phyloP scores from a whole-genome alignment of 2,797 vertebrate species.

The Spheniscus humboldti region DNA sequence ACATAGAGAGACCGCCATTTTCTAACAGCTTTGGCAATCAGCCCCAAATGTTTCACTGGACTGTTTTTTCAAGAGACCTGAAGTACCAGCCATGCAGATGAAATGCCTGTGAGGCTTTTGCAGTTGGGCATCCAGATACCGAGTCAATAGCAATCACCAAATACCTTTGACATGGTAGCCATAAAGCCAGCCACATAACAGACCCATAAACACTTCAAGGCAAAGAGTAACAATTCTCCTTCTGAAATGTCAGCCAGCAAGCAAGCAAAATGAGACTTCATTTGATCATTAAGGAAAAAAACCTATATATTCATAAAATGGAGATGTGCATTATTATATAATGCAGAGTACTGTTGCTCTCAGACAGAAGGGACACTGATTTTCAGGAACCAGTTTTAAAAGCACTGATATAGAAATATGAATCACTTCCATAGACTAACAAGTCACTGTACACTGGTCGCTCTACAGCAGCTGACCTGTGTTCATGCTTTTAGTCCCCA shows the following conservation, averaged over 20 bases:
- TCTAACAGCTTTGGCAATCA: background rate
- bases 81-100: background rate
- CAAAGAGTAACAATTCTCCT: background rate
- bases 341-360: background rate
- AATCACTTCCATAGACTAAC: background rate
- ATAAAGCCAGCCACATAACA: background rate
- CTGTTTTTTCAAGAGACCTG: background rate
- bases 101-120: background rate
- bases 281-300: background rate
- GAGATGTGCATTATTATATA: background rate
- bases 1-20: background rate
- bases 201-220: background rate
- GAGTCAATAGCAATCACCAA: background rate
- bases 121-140: background rate
- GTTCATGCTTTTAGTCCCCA: background rate
- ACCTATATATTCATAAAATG: background rate
- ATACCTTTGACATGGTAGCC: background rate
- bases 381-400: background rate
- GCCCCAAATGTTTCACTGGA: background rate
- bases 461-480: background rate
- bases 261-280: background rate
- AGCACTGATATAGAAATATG: rapidly evolving
- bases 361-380: background rate
- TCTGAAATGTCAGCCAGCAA: background rate
- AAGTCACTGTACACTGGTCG: background rate